Percentiles rank a stretch among this genome's conserved stretches.
Conservation (phyloP, 2,888 invertebrate species). For the Holacanthella duospinosa region DNA sequence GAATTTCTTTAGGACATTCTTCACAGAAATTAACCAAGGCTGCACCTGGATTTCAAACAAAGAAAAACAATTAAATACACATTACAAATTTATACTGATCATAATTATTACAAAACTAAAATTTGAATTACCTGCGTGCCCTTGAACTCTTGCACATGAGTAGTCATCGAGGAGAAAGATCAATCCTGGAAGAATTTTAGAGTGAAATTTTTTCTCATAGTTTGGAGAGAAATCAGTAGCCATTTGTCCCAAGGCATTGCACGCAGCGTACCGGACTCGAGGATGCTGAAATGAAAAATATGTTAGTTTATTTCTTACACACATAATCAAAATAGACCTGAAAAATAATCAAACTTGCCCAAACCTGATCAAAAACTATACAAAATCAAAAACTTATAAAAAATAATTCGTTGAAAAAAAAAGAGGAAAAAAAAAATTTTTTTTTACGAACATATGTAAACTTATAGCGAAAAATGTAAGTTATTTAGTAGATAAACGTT, state of each 20-base stretch:
- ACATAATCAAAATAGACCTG: no score
- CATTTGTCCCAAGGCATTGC: slow-evolving; percentile 98
- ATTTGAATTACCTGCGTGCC: slow-evolving; percentile 51
- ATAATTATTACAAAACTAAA: not conserved
- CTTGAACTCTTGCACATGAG: slow-evolving; percentile 84
- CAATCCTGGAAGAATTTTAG: slow-evolving; percentile 83
- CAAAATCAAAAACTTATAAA: no score
- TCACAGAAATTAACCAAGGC: slow-evolving; percentile 98
- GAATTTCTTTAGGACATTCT: slow-evolving; percentile 90
- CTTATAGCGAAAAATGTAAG: no score
- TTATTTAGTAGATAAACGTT: not conserved
- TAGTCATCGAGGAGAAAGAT: slow-evolving; percentile 80
- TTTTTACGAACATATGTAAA: no score
- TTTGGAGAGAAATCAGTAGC: slow-evolving; percentile 94
- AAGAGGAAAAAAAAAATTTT: no score
- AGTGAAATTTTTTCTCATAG: slow-evolving; percentile 96
- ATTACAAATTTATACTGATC: not conserved
- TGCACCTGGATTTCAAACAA: slow-evolving; percentile 55
- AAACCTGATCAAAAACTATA: no score
- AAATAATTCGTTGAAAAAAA: no score
- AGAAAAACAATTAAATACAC: not conserved
- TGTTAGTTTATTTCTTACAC: not conserved
- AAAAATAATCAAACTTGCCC: no score
- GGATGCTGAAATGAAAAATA: slow-evolving; percentile 57
- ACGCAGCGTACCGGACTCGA: slow-evolving; percentile 89